Evolutionary conservation across 2,797 vertebrate genomes (phyloP), one percentile per base, ranked within the genome.

Genomic region (Mionectes olivaceus): DNA sequence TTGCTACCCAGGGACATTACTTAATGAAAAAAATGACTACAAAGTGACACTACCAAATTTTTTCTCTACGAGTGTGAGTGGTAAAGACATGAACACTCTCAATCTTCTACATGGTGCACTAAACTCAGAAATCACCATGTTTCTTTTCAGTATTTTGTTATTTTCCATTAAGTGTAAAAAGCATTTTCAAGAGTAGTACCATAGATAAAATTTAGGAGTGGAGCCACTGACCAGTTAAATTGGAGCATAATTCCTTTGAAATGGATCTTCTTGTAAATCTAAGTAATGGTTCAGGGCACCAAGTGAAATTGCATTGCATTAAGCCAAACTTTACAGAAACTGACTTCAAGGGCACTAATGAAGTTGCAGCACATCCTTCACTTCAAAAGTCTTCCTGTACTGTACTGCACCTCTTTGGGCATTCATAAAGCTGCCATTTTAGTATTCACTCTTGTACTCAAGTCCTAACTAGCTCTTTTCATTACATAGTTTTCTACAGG

Each of bases 21-120:
- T 57, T 96, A 94, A 90, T 82, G 33, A 35, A 91, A 96, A 96
- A 65, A 95, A 88, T 41, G 61, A 59, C 30, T 41, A 68, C 32
- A 32, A 83, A 79, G 19, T 47, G 19, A 67, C 41, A 60, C 39
- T 47, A 78, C 3, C 43, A 56, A 35, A 90, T 43, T 91, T 67
- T 80, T 86, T 68, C 52, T 83, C 47, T 69, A 43, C 23, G 94
- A 93, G 56, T 81, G 41, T 69, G 41, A 50, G 14, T 32, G 5
- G 13, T 24, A 21, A 87, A 52, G 41, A 57, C 10, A 59, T 44
- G 28, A 94, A 75, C 7, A 71, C 60, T n/a, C 7, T 73, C 28
- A 24, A n/a, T 37, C 8, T 46, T 41, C 14, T 37, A 74, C 6
- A 14, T 79, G 13, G 7, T 77, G 37, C 30, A 69, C 13, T 41